Conservation (phyloP, 2,797 vertebrate species). For the Graptemys geographica region DNA sequence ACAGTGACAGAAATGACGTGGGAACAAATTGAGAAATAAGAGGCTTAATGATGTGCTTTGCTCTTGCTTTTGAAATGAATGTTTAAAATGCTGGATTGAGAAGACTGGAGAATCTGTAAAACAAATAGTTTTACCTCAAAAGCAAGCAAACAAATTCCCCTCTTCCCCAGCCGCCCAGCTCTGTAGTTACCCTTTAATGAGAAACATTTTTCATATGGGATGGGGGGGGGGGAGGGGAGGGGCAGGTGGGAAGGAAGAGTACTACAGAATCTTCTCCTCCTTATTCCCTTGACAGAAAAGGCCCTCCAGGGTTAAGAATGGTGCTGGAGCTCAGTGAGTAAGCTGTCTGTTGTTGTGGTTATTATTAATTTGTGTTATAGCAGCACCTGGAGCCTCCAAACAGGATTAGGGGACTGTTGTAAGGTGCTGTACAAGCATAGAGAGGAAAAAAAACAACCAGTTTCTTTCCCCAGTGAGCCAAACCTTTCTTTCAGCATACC, state of each 20-base stretch:
- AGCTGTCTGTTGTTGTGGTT: neutral
- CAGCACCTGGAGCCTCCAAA: neutral
- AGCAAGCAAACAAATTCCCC: neutral
- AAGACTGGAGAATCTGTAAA: slow-evolving; percentile 25
- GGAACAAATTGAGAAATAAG: slow-evolving; percentile 41
- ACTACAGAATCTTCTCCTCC: neutral
- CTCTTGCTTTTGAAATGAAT: slow-evolving; percentile 24
- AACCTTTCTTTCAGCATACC: neutral
- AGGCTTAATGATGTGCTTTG: slow-evolving; percentile 9
- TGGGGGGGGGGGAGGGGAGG: no score
- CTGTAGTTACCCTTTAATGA: neutral
- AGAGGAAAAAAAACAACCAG: fast-evolving
- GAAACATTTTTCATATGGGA: neutral
- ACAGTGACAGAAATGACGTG: slow-evolving; percentile 1
- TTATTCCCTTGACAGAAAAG: neutral
- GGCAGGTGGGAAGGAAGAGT: neutral
- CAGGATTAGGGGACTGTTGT: neutral
- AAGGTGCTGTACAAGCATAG: fast-evolving
- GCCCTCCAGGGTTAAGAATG: neutral
- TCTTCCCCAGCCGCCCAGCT: neutral
- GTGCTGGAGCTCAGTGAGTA: neutral
- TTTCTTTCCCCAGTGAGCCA: neutral
- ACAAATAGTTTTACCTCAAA: slow-evolving; percentile 6
- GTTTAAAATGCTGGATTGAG: slow-evolving; percentile 23
- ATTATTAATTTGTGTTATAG: neutral